A percentile compares a stretch with the other conserved stretches of the same genome.
phyloP scores from a whole-genome alignment of 2,888 invertebrate genomes.

The Operophtera brumata region DNA sequence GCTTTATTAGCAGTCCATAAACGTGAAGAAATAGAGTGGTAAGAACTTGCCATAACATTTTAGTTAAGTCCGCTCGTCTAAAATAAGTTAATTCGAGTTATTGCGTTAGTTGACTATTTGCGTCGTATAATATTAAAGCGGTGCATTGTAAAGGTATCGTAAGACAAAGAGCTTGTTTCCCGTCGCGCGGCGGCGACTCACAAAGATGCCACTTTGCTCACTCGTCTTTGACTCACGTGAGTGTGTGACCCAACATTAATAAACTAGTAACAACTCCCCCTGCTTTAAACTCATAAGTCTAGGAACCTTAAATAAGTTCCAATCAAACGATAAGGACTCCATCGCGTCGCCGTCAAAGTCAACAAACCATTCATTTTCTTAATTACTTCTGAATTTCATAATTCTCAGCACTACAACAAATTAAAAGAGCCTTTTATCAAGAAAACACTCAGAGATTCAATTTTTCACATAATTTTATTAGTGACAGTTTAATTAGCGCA shows the following conservation, averaged over 20 bases:
- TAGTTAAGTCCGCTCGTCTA: slow-evolving; percentile 1
- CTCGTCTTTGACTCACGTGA: slow-evolving; percentile 68
- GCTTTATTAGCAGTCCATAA: no score
- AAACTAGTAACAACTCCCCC: slow-evolving; percentile 64
- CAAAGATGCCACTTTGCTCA: slow-evolving; percentile 76
- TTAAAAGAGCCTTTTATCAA: slow-evolving; percentile 53
- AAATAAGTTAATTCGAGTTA: slow-evolving; percentile 26
- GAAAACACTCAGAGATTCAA: slow-evolving; percentile 64
- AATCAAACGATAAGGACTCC: slow-evolving; percentile 22
- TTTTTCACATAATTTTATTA: slow-evolving; percentile 79
- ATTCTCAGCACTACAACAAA: slow-evolving; percentile 25
- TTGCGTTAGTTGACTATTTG: slow-evolving; percentile 39
- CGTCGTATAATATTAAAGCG: slow-evolving; percentile 38
- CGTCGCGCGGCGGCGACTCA: slow-evolving; percentile 45
- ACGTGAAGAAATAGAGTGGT: no score
- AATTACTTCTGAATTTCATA: slow-evolving; percentile 19
- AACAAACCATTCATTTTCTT: slow-evolving; percentile 17
- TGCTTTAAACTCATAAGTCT: slow-evolving; percentile 23
- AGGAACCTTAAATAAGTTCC: slow-evolving; percentile 22
- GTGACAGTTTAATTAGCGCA: slow-evolving; percentile 79
- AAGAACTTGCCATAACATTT: slow-evolving; percentile 4
- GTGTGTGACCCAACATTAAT: slow-evolving; percentile 73
- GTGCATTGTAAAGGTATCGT: slow-evolving; percentile 56
- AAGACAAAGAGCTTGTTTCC: slow-evolving; percentile 67
- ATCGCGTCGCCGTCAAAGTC: slow-evolving; percentile 5